Conservation (phyloP, 2,888 invertebrate species). For the Phengaris alcon region DNA sequence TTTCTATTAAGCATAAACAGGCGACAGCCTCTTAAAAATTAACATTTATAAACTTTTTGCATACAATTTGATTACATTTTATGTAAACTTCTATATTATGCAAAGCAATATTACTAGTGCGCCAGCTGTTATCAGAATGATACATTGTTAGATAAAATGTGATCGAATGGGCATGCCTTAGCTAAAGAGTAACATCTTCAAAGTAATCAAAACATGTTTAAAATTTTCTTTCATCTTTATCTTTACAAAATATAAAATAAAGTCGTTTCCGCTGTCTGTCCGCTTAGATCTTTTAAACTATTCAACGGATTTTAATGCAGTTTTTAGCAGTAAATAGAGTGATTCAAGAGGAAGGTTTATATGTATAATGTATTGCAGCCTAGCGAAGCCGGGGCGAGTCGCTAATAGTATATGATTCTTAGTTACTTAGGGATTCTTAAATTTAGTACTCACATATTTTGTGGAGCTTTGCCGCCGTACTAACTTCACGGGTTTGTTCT, state of each 20-base stretch:
- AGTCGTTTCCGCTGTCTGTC: too few relatives aligned
- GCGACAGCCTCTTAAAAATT: too few relatives aligned
- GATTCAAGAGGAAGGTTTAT: too few relatives aligned
- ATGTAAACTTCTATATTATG: background rate
- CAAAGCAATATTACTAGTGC: background rate
- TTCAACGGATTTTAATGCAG: too few relatives aligned
- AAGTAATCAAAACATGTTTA: background rate
- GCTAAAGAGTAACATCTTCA: background rate
- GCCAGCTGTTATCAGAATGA: background rate
- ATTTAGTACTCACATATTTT: slow-evolving; percentile 67
- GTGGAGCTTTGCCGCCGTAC: slow-evolving; percentile 72
- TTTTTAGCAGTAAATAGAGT: too few relatives aligned
- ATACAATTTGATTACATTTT: background rate
- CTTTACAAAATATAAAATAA: too few relatives aligned
- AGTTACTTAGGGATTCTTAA: background rate
- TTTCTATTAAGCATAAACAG: too few relatives aligned
- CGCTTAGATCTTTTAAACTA: too few relatives aligned
- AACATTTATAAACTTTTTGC: background rate
- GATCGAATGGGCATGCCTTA: background rate
- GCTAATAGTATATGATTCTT: too few relatives aligned
- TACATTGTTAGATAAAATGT: slow-evolving; percentile 3
- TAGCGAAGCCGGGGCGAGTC: too few relatives aligned
- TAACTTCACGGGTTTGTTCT: slow-evolving; percentile 62
- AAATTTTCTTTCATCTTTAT: background rate
- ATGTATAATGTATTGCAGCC: too few relatives aligned